Evolutionary conservation across 2,888 invertebrate species (phyloP), one percentile per base, ranked within the genome.

Genomic region (Eupithecia dodoneata): DNA sequence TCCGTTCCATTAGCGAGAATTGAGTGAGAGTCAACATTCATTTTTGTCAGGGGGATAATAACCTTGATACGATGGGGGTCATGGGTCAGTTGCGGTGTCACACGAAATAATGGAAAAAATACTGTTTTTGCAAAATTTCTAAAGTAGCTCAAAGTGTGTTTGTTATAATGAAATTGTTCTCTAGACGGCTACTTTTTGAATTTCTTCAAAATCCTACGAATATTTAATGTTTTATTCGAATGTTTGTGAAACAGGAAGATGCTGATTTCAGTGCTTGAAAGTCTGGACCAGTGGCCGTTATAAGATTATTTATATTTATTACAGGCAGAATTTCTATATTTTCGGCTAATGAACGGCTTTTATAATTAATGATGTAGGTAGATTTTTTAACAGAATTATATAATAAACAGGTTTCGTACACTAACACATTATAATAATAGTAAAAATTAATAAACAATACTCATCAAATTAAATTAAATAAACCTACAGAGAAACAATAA

Each of bases 11-110:
- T 82, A 75, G 66, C 70, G 76, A 75, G 78, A 81, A 81, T 81
- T 76, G 80, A 81, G 81, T 81, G 81, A 77, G 77, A 81, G 74
- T 76, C 81, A 78, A 81, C 81, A 80, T 83, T 81, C 77, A 81
- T 83, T 79, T 80, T 78, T 81, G 82, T 79, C 81, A 76, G 41
- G 82, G 80, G 82, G 59, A 59, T 75, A 79, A 83, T 83, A 80
- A 75, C 75, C 79, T 76, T 79, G 78, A 83, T 76, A 74, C 72
- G 74, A 76, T 76, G 76, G 18, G 18, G 18, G 72, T 49, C 69
- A 67, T 52, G 75, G 74, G 79, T 69, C 75, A 70, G 65, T 9
- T n/a, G 70, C 42, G 52, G 41, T 41, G 5, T 59, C 15, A 70
- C 49, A 30, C 70, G 49, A 30, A 30, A 55, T 71, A 55, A 59